phyloP scores from a whole-genome alignment of 64 coral and sea anemone species.

The Stylophora pistillata region DNA sequence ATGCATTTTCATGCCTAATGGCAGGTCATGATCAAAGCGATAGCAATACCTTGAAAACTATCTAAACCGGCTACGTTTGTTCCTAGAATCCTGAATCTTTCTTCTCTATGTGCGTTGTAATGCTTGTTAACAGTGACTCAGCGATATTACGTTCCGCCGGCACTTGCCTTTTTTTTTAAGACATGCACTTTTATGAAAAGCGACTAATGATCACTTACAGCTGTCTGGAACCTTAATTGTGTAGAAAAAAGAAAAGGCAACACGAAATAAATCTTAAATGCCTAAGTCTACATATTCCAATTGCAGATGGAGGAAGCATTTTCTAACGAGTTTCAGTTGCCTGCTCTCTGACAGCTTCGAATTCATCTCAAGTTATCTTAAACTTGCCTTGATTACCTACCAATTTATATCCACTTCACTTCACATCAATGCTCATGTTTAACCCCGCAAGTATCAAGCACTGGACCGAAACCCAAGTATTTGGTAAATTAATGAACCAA shows the following conservation, averaged over 20 bases:
- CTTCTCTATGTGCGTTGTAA: neutral
- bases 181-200: neutral
- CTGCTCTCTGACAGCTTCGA: neutral
- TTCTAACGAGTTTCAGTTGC: neutral
- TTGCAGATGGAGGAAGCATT: neutral
- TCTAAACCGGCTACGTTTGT: too few relatives aligned
- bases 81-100: too few relatives aligned
- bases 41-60: too few relatives aligned
- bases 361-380: neutral
- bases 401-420: neutral
- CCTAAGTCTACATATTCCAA: neutral
- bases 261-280: neutral
- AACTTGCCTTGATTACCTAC: neutral
- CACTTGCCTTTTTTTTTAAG: neutral
- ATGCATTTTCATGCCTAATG: too few relatives aligned
- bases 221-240: too few relatives aligned
- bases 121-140: conserved; percentile 2
- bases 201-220: neutral
- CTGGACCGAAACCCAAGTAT: neutral
- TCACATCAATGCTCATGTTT: neutral
- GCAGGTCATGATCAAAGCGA: too few relatives aligned
- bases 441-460: neutral
- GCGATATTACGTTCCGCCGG: neutral
- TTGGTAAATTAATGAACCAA: neutral
- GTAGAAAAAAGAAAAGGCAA: neutral